Percentiles rank a stretch among this genome's conserved stretches.
Evolutionary conservation across 2,113 vertebrate species (phyloP).

Genomic region (Cettia cetti): DNA sequence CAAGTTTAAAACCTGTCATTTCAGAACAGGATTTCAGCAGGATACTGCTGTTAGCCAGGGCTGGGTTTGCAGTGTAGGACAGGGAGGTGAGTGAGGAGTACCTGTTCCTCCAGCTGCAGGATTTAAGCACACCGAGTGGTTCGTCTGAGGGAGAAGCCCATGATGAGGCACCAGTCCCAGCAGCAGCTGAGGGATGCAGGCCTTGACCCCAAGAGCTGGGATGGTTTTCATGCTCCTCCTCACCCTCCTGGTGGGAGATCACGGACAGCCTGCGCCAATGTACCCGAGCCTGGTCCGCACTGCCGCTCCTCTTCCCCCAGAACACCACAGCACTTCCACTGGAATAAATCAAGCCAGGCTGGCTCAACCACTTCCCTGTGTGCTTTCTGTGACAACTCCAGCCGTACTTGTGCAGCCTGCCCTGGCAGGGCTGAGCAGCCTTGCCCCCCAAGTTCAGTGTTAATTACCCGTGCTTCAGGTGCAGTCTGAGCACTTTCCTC

Average conservation of each 20-base stretch:
- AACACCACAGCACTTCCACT: fast-evolving
- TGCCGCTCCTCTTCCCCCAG: neutral
- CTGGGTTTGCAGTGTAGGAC: fast-evolving
- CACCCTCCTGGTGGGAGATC: neutral
- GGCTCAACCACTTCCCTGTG: neutral
- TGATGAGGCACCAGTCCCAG: fast-evolving
- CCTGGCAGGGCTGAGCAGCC: fast-evolving
- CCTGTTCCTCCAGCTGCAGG: constrained; percentile 75
- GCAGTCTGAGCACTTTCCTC: neutral
- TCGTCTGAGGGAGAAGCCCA: constrained; percentile 66
- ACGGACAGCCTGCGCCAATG: fast-evolving
- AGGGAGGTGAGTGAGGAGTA: neutral
- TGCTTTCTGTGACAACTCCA: neutral
- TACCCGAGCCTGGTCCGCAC: fast-evolving
- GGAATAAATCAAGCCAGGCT: constrained; percentile 11
- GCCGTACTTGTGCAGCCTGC: neutral
- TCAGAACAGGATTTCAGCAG: neutral
- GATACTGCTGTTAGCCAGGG: fast-evolving
- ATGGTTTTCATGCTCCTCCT: neutral
- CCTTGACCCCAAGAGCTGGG: fast-evolving
- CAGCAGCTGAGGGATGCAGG: neutral
- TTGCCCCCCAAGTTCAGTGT: fast-evolving
- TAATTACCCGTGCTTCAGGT: neutral
- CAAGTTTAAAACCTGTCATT: neutral
- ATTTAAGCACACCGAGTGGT: constrained; percentile 84